Conservation (phyloP, 2,113 vertebrate genomes). For the Colius striatus region DNA sequence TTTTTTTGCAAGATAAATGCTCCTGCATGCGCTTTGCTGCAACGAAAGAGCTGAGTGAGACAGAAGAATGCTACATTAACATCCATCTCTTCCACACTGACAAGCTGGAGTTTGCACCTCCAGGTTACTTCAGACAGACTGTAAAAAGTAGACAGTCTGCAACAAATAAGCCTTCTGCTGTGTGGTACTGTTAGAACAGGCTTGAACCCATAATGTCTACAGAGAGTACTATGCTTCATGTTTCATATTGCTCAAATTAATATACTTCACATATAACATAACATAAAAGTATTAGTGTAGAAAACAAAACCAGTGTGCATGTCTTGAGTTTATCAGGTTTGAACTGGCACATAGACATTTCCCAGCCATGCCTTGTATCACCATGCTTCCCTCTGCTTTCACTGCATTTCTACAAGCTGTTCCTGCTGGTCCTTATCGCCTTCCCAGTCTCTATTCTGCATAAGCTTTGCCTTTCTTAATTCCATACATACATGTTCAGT, state of each 20-base stretch:
- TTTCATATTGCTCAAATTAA: not conserved
- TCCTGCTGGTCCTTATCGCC: fast-evolving
- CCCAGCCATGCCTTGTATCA: not conserved
- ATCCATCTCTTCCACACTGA: not conserved
- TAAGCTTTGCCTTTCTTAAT: not conserved
- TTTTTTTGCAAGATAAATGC: not conserved
- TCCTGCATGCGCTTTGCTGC: not conserved
- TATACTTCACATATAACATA: too few relatives aligned
- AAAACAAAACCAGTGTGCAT: fast-evolving
- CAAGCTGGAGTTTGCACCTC: not conserved
- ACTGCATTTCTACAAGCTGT: not conserved
- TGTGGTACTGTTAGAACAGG: not conserved
- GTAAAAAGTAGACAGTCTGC: not conserved
- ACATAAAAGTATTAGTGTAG: not conserved
- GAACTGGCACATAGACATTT: not conserved
- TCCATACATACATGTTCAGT: not conserved
- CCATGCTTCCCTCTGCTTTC: not conserved
- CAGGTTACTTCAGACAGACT: not conserved
- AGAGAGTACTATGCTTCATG: not conserved
- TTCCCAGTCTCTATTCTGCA: not conserved
- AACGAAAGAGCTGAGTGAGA: not conserved
- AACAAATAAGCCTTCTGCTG: not conserved
- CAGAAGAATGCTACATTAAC: not conserved
- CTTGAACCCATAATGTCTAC: not conserved
- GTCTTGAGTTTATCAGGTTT: not conserved